Conservation (phyloP, 2,113 vertebrate species). For the Promerops cafer region DNA sequence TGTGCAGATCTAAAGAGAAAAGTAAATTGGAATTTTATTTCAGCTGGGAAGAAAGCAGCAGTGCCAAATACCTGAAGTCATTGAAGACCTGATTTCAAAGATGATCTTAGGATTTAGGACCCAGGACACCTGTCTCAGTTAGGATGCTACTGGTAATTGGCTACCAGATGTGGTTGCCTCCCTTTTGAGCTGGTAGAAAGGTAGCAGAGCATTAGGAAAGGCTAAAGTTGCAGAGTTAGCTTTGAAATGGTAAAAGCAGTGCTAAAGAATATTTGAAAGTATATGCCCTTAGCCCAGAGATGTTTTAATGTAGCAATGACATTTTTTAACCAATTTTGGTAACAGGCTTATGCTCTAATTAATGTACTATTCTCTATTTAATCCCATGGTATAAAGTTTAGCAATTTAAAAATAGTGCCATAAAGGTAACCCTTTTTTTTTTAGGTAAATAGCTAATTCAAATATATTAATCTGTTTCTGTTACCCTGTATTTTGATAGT, state of each 20-base stretch:
- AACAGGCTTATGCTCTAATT: neutral
- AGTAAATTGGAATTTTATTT: conserved; percentile 65
- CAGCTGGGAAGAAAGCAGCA: neutral
- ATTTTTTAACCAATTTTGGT: neutral
- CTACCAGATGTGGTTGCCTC: neutral
- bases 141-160: neutral
- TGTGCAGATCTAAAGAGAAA: conserved; percentile 56
- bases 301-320: neutral
- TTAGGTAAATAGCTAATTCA: neutral
- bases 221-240: neutral
- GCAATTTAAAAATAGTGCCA: neutral
- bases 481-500: neutral
- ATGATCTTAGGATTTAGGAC: conserved; percentile 44
- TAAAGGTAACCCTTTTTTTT: neutral
- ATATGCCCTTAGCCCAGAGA: neutral
- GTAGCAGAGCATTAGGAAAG: neutral
- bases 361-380: neutral
- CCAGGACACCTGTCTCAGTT: neutral
- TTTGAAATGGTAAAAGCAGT: neutral
- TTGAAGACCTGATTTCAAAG: conserved; percentile 47
- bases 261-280: neutral
- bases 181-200: neutral
- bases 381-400: neutral
- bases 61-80: neutral
- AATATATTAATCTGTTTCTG: neutral